Evolutionary conservation across 2,797 vertebrate genomes (phyloP).

Genomic region (Arctocebus calabarensis): DNA sequence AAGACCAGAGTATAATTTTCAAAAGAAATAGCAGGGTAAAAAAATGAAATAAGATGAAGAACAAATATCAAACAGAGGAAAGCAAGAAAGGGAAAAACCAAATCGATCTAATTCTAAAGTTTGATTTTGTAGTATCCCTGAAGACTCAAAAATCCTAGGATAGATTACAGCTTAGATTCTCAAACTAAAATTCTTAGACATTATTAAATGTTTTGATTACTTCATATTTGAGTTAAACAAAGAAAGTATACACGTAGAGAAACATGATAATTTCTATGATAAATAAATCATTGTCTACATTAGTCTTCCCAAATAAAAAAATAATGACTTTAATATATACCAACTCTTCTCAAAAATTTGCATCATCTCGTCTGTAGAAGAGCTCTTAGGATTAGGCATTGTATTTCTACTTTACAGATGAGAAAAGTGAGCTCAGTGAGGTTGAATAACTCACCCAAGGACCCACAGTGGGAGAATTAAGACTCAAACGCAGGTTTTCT

Average conservation of each 20-base stretch:
- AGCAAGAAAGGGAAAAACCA: too few species aligned
- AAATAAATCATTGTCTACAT: not conserved
- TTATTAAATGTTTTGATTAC: not conserved
- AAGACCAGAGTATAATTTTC: not conserved
- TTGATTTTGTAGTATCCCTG: not conserved
- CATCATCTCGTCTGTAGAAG: not conserved
- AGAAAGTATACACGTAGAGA: not conserved
- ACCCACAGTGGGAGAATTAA: not conserved
- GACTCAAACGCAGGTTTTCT: not conserved
- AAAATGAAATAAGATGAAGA: not conserved
- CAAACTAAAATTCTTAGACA: not conserved
- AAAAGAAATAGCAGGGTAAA: not conserved
- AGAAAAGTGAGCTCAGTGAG: not conserved
- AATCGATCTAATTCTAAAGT: not conserved
- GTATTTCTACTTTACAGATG: not conserved
- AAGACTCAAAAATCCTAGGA: not conserved
- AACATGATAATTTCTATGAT: not conserved
- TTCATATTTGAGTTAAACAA: not conserved
- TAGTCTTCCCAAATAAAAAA: not conserved
- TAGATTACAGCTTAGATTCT: not conserved
- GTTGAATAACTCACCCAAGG: not conserved
- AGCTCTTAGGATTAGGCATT: not conserved
- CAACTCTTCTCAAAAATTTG: not conserved
- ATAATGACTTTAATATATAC: not conserved
- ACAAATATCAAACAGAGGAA: not conserved